Conservation (phyloP, 2,888 invertebrate genomes). For the Zygaena filipendulae region DNA sequence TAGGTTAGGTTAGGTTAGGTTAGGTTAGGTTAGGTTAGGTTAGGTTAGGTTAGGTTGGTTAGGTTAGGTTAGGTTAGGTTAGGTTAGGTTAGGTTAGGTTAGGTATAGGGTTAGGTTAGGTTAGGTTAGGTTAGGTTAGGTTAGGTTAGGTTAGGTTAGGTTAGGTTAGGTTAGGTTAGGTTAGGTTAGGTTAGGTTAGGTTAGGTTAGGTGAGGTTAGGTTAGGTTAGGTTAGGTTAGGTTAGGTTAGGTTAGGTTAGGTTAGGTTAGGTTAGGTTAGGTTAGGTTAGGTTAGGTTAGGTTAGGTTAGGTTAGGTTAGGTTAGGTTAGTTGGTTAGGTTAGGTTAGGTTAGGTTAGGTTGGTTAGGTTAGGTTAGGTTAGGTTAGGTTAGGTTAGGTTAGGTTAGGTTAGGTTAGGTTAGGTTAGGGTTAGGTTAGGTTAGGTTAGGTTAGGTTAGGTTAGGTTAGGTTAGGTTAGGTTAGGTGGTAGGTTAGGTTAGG, state of each 20-base stretch:
- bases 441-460: constrained; percentile 15
- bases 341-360: constrained; percentile 13
- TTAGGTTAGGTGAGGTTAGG: constrained; percentile 12
- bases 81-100: constrained; percentile 15
- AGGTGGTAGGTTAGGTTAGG: constrained; percentile 13
- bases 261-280: constrained; percentile 17
- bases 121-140: constrained; percentile 15
- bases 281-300: constrained; percentile 14
- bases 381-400: constrained; percentile 12
- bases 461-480: constrained; percentile 11
- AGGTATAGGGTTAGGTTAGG: constrained; percentile 16
- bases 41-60: constrained; percentile 15
- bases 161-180: constrained; percentile 15
- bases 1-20: constrained; percentile 18
- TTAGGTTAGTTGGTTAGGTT: constrained; percentile 15
- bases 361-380: constrained; percentile 13
- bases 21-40: constrained; percentile 17
- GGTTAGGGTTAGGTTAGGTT: constrained; percentile 14
- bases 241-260: constrained; percentile 14
- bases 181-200: constrained; percentile 13
- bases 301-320: constrained; percentile 12
- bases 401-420: constrained; percentile 14
- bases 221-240: constrained; percentile 13
- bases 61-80: constrained; percentile 11
- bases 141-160: constrained; percentile 10